A percentile compares a stretch with the other conserved stretches of the same genome.
phyloP scores from a whole-genome alignment of 2,888 invertebrate species.

The Endomychus coccineus region DNA sequence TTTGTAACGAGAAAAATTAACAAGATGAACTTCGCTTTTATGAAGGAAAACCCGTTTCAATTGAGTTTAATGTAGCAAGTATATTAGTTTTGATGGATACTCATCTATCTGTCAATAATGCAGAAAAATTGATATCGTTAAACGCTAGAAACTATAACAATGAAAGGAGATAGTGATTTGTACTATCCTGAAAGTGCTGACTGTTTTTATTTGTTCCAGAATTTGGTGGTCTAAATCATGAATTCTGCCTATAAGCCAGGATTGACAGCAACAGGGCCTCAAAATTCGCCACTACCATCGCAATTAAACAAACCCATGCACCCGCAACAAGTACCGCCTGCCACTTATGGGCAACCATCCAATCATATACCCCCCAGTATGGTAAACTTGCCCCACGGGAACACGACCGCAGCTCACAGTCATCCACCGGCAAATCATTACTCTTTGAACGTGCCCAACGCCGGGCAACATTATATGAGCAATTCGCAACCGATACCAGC shows the following conservation, averaged over 20 bases:
- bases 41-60: too few species aligned
- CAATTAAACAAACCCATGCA: slow-evolving; percentile 37
- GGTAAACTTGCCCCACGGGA: slow-evolving; percentile 31
- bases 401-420: slow-evolving; percentile 29
- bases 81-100: too few species aligned
- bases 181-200: too few species aligned
- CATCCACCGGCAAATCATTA: slow-evolving; percentile 33
- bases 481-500: slow-evolving; percentile 30
- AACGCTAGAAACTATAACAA: too few species aligned
- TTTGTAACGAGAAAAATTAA: too few species aligned
- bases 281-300: slow-evolving; percentile 34
- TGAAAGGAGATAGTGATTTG: too few species aligned
- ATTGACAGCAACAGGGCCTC: slow-evolving; percentile 45
- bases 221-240: slow-evolving; percentile 48
- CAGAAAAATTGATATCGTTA: too few species aligned
- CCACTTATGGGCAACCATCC: slow-evolving; percentile 35
- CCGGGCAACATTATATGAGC: slow-evolving; percentile 29
- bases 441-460: slow-evolving; percentile 33
- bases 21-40: too few species aligned
- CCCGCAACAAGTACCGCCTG: slow-evolving; percentile 33
- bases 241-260: slow-evolving; percentile 57
- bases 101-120: too few species aligned
- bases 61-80: too few species aligned
- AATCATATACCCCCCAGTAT: slow-evolving; percentile 34
- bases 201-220: too few species aligned